phyloP scores from a whole-genome alignment of 2,797 vertebrate species.

The Cephalopachus bancanus region DNA sequence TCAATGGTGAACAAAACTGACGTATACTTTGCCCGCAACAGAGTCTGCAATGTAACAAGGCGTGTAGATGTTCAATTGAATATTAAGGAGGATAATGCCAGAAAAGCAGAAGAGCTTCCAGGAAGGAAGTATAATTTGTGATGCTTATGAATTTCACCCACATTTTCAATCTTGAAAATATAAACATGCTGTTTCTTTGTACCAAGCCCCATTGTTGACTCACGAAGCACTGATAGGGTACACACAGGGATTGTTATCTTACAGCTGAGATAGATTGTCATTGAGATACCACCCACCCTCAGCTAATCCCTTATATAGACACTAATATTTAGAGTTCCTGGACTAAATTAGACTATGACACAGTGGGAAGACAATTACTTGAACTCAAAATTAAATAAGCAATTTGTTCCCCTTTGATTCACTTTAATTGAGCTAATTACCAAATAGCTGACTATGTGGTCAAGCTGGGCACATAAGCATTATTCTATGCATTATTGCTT shows the following conservation, averaged over 20 bases:
- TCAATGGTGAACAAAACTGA: background rate
- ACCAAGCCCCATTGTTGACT: background rate
- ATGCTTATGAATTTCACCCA: background rate
- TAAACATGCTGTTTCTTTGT: background rate
- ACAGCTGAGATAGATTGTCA: background rate
- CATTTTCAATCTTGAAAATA: conserved; percentile 42
- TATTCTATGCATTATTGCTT: background rate
- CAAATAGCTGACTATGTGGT: conserved; percentile 13
- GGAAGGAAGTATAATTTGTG: background rate
- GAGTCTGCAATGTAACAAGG: background rate
- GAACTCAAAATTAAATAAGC: conserved; percentile 59
- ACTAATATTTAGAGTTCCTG: conserved; percentile 23
- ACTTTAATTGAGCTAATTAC: conserved; percentile 47
- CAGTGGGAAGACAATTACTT: conserved; percentile 57
- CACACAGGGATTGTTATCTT: background rate
- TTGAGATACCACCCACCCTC: background rate
- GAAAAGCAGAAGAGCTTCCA: background rate
- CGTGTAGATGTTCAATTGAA: background rate
- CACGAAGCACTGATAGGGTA: background rate
- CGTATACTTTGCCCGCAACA: background rate
- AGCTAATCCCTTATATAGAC: conserved; percentile 28
- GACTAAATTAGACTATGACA: conserved; percentile 33
- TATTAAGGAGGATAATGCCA: background rate
- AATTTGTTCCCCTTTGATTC: conserved; percentile 18
- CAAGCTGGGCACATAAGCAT: background rate